Base-by-base conservation (phyloP, 2,888 invertebrate species). In the Lycocerus yunnanus region DNA sequence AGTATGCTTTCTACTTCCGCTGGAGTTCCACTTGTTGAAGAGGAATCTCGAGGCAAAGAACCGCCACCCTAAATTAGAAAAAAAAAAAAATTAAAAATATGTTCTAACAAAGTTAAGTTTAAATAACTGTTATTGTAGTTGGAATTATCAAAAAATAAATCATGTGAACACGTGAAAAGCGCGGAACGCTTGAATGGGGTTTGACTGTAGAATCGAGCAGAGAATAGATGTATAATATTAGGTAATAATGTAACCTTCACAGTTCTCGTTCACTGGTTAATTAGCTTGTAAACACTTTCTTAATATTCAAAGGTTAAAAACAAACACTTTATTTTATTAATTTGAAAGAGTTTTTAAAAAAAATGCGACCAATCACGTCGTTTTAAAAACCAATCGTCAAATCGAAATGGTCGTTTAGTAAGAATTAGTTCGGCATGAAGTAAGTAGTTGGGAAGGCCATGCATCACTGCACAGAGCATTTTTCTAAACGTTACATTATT, bases 1-100 rank as follows among this genome's bases (percentile, higher is more conserved):
- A 92, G 88, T 85, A 92, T 92, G 86, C 89, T 90, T 85, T 92
- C 92, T 85, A 92, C 90, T 81, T 89, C 88, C 66, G 88, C 89
- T 79, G 89, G 88, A n/a, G 43, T 43, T 80, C 90, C 89, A 84
- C 89, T 90, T 82, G 90, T 83, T 75, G 85, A 84, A 74, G 83
- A 80, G 72, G 83, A 76, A 77, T 85, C 84, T 76, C 84, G 89
- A 82, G 89, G 88, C 73, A 84, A 84, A 73, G 86, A 85, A 81
- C 86, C 83, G 78, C 85, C 81, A 73, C 80, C 86, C 79, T 86
- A 83, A 43, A 43, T 43, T n/a, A 43, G n/a, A 43, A 43, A 43
- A 43, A 43, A 43, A n/a, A 43, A 27, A 13, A n/a, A 27, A 27
- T 27, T n/a, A n/a, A 27, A 27, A 27, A 27, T 24, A 27, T 13